A percentile compares a stretch with the other conserved stretches of the same genome.
These are phyloP conservation scores for Catamblyrhynchus diadema DNA, from an alignment of 2,797 vertebrate genomes.

Conservation along the genomic window DNA sequence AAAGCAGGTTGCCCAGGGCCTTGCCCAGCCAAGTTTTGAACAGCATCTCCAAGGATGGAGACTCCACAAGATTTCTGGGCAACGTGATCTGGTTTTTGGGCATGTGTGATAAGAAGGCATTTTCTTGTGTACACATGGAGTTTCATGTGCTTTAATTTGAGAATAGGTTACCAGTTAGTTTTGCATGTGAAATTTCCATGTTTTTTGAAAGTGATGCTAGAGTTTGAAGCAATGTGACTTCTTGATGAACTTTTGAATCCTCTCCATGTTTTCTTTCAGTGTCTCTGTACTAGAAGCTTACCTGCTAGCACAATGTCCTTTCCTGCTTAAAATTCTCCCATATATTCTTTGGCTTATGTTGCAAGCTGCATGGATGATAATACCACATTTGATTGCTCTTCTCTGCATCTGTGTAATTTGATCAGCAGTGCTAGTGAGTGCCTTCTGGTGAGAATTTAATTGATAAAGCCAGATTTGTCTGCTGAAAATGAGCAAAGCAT, in stretches of 20 bases:
- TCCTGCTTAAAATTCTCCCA: neutral
- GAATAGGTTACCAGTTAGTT: neutral
- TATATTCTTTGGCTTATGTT: neutral
- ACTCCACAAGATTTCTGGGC: neutral
- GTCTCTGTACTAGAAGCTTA: neutral
- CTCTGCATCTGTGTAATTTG: neutral
- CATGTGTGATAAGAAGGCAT: neutral
- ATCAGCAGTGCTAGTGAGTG: neutral
- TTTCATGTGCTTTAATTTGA: neutral
- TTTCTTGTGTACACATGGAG: neutral
- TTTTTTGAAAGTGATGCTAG: neutral
- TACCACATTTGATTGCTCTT: neutral
- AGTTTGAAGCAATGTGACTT: neutral
- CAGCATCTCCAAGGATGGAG: neutral
- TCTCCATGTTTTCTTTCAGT: neutral
- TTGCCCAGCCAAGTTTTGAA: neutral
- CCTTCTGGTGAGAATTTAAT: neutral
- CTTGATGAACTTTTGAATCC: neutral
- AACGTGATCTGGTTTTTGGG: neutral
- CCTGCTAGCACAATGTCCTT: neutral
- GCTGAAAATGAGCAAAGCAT: constrained; percentile 5
- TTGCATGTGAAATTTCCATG: neutral
- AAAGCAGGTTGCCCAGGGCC: neutral
- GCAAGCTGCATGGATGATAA: neutral
- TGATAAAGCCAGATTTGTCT: neutral